Conservation (phyloP, 2,888 invertebrate genomes). For the Odontomyia ornata region DNA sequence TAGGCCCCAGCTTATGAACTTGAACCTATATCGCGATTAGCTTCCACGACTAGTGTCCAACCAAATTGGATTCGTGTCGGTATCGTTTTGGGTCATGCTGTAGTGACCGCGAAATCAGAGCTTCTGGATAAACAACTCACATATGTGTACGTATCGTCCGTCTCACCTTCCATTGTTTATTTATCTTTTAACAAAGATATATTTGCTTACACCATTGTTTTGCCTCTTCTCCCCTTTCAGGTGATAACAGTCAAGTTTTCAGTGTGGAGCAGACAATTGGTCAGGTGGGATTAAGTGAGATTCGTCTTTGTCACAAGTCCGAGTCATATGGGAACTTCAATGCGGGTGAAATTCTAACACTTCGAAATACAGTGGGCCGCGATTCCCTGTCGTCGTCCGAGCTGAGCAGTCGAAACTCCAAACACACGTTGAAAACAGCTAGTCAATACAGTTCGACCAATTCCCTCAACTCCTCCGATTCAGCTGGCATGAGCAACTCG, state of each 20-base stretch:
- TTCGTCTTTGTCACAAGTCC: slow-evolving; percentile 62
- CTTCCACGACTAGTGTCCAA: neutral
- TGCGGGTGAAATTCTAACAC: slow-evolving; percentile 60
- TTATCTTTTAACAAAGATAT: neutral
- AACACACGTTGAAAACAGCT: slow-evolving; percentile 61
- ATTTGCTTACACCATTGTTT: neutral
- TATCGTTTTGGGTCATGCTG: slow-evolving; percentile 2
- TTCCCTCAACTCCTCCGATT: slow-evolving; percentile 64
- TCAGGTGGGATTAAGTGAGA: slow-evolving; percentile 63
- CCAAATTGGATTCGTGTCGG: slow-evolving; percentile 38
- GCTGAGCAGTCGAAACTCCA: slow-evolving; percentile 62
- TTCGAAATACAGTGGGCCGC: slow-evolving; percentile 58
- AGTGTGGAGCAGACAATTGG: slow-evolving; percentile 63
- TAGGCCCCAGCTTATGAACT: slow-evolving; percentile 18
- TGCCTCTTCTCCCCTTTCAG: slow-evolving; percentile 52
- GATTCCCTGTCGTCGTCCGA: slow-evolving; percentile 63
- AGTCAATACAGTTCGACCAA: slow-evolving; percentile 64
- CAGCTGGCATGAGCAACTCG: slow-evolving; percentile 60
- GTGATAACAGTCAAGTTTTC: slow-evolving; percentile 63
- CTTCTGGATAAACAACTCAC: slow-evolving; percentile 6
- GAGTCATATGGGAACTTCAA: slow-evolving; percentile 62
- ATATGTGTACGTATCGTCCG: neutral
- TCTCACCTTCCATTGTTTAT: neutral
- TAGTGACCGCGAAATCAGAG: neutral
- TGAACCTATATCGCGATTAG: slow-evolving; percentile 6